Conservation (phyloP, 2,797 vertebrate genomes). For the Onychomys leucogaster region DNA sequence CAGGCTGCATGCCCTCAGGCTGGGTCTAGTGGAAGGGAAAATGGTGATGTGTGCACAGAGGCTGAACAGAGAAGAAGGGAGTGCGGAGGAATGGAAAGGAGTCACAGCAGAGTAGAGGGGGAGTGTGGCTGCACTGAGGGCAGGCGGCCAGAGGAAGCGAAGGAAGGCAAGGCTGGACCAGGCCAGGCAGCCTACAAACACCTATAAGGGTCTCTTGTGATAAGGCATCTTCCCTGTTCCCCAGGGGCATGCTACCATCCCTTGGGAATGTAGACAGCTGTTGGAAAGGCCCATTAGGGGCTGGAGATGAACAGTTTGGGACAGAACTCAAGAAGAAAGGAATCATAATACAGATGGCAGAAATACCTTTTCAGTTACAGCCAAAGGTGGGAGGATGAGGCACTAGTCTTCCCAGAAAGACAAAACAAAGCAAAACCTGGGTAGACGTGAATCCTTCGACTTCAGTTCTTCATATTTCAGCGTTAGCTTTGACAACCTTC, state of each 20-base stretch:
- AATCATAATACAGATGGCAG: background rate
- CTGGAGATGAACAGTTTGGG: background rate
- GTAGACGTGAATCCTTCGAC: background rate
- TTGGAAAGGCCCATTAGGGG: background rate
- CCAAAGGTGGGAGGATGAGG: background rate
- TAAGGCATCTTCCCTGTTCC: background rate
- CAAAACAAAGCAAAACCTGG: background rate
- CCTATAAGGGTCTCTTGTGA: background rate
- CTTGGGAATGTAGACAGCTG: background rate
- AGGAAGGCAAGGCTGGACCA: background rate
- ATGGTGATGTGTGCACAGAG: background rate
- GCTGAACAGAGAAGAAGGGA: background rate
- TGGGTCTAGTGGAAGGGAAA: background rate
- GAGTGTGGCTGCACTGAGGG: background rate
- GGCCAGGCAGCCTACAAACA: background rate
- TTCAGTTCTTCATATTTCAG: background rate
- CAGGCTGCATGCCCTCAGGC: background rate
- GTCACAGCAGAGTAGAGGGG: background rate
- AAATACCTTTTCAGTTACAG: background rate
- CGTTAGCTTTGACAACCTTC: background rate
- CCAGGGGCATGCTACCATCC: background rate
- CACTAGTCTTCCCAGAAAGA: background rate
- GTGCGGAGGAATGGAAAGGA: background rate
- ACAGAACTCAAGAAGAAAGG: background rate
- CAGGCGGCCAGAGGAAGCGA: background rate